These are phyloP conservation scores for Oncorhynchus mykiss DNA, from an alignment of 2,113 vertebrate species.

Conservation along the genomic window DNA sequence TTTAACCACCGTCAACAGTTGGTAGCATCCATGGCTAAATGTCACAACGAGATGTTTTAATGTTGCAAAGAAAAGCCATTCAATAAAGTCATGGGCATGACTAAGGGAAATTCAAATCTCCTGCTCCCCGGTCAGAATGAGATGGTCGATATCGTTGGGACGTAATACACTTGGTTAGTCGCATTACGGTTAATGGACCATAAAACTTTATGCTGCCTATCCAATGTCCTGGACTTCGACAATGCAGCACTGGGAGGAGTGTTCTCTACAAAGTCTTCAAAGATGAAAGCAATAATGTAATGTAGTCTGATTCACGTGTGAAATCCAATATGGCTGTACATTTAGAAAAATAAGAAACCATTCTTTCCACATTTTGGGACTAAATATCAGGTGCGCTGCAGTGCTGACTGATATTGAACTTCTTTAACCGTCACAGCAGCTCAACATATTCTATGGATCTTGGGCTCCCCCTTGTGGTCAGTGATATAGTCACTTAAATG, in stretches of 20 bases:
- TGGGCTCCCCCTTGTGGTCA: neutral
- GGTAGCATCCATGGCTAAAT: too few species aligned
- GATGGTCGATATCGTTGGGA: slow-evolving; percentile 4
- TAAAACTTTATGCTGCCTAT: neutral
- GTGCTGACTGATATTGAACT: too few species aligned
- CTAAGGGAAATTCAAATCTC: neutral
- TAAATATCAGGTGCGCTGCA: too few species aligned
- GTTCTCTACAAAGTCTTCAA: neutral
- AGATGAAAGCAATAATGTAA: neutral
- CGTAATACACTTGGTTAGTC: slow-evolving; percentile 24
- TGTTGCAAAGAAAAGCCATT: neutral
- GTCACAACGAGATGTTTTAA: neutral
- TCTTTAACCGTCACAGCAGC: too few species aligned
- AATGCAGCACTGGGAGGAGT: neutral
- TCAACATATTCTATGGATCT: neutral
- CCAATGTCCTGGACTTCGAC: neutral
- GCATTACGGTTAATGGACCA: slow-evolving; percentile 26
- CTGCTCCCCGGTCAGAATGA: neutral
- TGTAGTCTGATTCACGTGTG: too few species aligned
- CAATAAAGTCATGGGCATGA: neutral
- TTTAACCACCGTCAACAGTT: neutral
- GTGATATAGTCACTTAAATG: neutral
- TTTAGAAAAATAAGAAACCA: too few species aligned
- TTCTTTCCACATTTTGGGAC: too few species aligned
- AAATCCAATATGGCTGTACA: too few species aligned